Conservation (phyloP, 2,113 vertebrate species). For the Hemichromis elongatus region DNA sequence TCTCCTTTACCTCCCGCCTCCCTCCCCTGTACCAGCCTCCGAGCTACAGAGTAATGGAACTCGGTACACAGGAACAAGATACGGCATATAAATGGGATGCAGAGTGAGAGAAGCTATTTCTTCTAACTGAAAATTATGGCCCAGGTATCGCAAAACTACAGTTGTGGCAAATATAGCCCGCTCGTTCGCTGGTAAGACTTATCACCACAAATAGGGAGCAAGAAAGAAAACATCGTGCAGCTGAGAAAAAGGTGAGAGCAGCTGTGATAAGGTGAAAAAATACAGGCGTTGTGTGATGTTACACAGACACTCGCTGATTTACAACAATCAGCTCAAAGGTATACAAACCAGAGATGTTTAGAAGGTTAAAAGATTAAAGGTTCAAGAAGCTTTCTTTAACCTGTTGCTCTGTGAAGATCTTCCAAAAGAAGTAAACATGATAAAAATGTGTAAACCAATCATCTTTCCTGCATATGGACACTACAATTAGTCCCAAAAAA, state of each 20-base stretch:
- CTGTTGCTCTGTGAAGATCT: neutral
- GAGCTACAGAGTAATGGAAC: conserved; percentile 65
- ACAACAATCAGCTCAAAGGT: neutral
- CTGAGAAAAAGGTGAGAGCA: conserved; percentile 7
- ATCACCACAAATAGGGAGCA: conserved; percentile 50
- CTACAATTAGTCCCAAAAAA: neutral
- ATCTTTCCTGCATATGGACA: neutral
- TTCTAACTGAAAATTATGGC: conserved; percentile 62
- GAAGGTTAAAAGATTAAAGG: neutral
- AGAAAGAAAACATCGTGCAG: neutral
- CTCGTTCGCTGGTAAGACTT: conserved; percentile 52
- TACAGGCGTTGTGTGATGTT: neutral
- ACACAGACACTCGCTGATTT: neutral
- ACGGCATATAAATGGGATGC: conserved; percentile 67
- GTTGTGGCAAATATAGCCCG: conserved; percentile 35
- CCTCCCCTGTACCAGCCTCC: conserved; percentile 37
- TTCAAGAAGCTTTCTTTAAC: neutral
- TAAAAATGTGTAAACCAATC: neutral
- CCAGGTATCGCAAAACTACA: conserved; percentile 52
- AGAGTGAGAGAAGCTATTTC: conserved; percentile 59
- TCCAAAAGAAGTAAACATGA: neutral
- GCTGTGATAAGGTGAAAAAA: neutral
- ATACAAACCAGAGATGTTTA: neutral
- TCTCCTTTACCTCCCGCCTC: conserved; percentile 29
- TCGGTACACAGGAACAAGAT: conserved; percentile 65